Percentiles rank a stretch among this genome's conserved stretches.
Conservation (phyloP, 2,797 vertebrate genomes). For the Microchirus variegatus region DNA sequence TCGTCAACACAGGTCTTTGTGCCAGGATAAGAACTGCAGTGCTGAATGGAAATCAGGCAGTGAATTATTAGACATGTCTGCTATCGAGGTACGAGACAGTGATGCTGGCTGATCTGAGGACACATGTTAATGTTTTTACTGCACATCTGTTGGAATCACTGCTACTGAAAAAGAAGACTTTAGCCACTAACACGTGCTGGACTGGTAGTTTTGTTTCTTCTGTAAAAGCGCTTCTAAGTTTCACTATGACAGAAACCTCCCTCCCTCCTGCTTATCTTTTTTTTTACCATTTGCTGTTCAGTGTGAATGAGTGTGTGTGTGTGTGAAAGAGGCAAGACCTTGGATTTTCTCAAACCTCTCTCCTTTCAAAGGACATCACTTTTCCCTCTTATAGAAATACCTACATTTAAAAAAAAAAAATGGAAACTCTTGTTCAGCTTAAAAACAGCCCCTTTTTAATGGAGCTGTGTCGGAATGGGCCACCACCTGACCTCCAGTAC, state of each 20-base stretch:
- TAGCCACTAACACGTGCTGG: neutral
- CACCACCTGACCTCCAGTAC: conserved; percentile 87
- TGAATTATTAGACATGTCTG: too few relatives aligned
- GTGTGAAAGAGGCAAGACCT: conserved; percentile 43
- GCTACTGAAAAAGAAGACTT: too few relatives aligned
- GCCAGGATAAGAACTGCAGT: too few relatives aligned
- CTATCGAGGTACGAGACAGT: too few relatives aligned
- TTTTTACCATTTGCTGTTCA: conserved; percentile 1
- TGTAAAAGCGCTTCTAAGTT: neutral
- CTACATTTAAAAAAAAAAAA: conserved; percentile 64
- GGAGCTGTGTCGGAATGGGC: conserved; percentile 80
- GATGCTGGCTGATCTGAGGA: too few relatives aligned
- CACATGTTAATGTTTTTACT: too few relatives aligned
- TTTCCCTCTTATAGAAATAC: conserved; percentile 41
- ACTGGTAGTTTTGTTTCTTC: conserved; percentile 18
- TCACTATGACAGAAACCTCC: neutral
- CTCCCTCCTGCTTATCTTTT: neutral
- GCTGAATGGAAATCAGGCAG: too few relatives aligned
- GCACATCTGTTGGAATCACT: too few relatives aligned
- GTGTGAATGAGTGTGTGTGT: conserved; percentile 37
- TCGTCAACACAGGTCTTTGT: too few relatives aligned
- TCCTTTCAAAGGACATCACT: conserved; percentile 84
- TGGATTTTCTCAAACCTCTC: conserved; percentile 84
- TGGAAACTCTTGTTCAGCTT: conserved; percentile 84
- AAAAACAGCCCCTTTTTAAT: conserved; percentile 85